These are phyloP conservation scores for Drosophila rufa DNA, from an alignment of 1,140 invertebrate genomes.

Conservation along the genomic window DNA sequence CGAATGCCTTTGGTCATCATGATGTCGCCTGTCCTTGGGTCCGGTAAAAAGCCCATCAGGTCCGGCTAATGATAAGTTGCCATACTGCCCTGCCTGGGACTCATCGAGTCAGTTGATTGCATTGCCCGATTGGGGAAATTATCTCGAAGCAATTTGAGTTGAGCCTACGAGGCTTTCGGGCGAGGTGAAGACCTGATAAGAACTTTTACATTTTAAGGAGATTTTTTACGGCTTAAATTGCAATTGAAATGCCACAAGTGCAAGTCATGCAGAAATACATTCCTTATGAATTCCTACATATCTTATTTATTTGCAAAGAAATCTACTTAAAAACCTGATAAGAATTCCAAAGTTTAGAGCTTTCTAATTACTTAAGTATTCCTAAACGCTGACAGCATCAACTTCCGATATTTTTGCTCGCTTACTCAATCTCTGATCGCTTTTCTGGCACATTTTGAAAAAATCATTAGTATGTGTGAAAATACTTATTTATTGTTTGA, in stretches of 20 bases:
- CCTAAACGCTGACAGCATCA: background rate
- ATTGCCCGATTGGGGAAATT: constrained; percentile 44
- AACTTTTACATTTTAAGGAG: background rate
- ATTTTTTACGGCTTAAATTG: background rate
- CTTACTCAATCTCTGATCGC: constrained; percentile 15
- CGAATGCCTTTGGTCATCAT: constrained; percentile 54
- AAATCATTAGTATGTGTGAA: constrained; percentile 26
- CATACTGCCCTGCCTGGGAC: constrained; percentile 22
- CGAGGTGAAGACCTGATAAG: constrained; percentile 33
- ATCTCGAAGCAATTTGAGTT: constrained; percentile 36
- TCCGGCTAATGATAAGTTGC: constrained; percentile 54
- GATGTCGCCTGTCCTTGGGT: constrained; percentile 61
- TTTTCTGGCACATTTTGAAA: constrained; percentile 20
- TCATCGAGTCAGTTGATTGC: constrained; percentile 43
- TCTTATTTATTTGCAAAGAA: background rate
- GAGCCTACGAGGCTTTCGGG: constrained; percentile 23
- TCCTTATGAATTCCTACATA: background rate
- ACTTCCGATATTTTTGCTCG: constrained; percentile 11
- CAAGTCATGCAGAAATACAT: background rate
- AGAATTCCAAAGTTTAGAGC: background rate
- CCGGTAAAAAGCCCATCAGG: constrained; percentile 47
- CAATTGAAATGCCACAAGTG: background rate
- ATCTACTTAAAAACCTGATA: background rate
- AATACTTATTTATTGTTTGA: constrained; percentile 26
- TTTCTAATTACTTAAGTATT: background rate